phyloP scores from a whole-genome alignment of 64 coral and sea anemone species.

The Dendronephthya gigantea region DNA sequence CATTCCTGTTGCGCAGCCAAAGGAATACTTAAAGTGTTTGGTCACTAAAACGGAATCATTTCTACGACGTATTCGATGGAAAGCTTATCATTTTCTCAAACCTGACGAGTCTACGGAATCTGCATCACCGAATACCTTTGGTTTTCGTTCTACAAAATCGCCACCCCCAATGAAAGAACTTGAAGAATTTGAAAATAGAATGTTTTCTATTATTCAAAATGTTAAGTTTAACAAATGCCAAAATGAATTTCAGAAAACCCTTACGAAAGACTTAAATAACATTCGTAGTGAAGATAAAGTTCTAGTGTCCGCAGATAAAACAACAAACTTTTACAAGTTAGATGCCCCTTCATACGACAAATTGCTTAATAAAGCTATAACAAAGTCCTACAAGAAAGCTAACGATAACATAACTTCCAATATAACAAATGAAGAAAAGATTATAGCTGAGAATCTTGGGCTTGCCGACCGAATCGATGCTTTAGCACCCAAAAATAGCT shows the following conservation, averaged over 20 bases:
- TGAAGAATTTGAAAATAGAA: background rate
- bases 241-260: constrained; percentile 22
- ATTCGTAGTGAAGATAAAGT: background rate
- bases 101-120: background rate
- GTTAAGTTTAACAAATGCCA: background rate
- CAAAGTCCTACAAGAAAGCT: too few species aligned
- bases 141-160: background rate
- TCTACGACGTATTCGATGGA: background rate
- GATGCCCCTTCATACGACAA: background rate
- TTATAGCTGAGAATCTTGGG: too few species aligned
- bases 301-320: background rate
- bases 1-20: constrained; percentile 4
- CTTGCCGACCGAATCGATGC: too few species aligned
- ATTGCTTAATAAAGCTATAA: background rate
- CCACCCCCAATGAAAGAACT: background rate
- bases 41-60: background rate
- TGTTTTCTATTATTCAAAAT: background rate
- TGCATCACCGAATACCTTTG: background rate
- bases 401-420: too few species aligned
- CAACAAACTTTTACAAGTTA: background rate
- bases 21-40: background rate
- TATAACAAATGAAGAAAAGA: too few species aligned
- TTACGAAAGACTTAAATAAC: background rate
- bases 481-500: too few species aligned
- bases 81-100: background rate